These are phyloP conservation scores for Allygus modestus DNA, from an alignment of 2,888 invertebrate species.

Conservation along the genomic window DNA sequence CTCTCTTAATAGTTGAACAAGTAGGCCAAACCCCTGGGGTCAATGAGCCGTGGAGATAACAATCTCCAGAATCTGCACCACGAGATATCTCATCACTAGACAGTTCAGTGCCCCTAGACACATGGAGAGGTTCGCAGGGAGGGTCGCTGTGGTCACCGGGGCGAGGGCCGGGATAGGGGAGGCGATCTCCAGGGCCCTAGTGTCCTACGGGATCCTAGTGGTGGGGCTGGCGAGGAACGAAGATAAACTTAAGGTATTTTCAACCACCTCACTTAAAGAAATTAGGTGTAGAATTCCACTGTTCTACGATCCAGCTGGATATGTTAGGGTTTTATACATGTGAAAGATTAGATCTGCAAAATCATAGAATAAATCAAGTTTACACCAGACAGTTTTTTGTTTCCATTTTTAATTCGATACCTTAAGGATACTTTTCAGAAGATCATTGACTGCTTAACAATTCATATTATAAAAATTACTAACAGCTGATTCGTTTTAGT, in stretches of 20 bases:
- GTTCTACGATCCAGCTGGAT: no score
- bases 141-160: constrained; percentile 81
- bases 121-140: constrained; percentile 80
- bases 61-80: neutral
- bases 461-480: no score
- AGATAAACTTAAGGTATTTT: constrained; percentile 75
- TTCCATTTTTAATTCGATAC: no score
- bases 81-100: neutral
- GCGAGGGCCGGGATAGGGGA: constrained; percentile 82
- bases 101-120: neutral
- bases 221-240: constrained; percentile 77
- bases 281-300: no score
- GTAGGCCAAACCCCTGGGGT: constrained; percentile 6
- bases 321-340: no score
- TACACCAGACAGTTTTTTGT: no score
- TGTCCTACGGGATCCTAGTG: constrained; percentile 77
- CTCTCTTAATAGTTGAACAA: neutral
- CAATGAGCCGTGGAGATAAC: constrained; percentile 1
- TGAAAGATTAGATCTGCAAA: no score
- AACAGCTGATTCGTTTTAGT: no score
- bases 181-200: constrained; percentile 75
- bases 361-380: no score
- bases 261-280: neutral
- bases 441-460: no score
- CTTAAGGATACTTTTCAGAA: no score